A percentile compares a stretch with the other conserved stretches of the same genome.
phyloP scores from a whole-genome alignment of 2,888 invertebrate species.

The Cerastoderma edule region DNA sequence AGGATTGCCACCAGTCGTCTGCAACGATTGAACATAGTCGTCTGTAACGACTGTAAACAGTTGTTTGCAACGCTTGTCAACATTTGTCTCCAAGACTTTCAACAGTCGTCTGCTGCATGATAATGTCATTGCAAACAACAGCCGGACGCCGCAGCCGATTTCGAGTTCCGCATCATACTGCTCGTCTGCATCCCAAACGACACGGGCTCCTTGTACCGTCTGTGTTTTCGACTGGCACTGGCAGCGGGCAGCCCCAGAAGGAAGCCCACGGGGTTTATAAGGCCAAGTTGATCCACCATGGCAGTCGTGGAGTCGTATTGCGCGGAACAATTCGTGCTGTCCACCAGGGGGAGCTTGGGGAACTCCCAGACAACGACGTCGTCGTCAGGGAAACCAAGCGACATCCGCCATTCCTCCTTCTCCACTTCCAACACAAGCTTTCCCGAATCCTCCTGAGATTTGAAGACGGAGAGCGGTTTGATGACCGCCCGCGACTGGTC shows the following conservation, averaged over 20 bases:
- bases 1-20: no score
- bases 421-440: conserved; percentile 34
- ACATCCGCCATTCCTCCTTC: conserved; percentile 39
- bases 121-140: conserved; percentile 15
- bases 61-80: no score
- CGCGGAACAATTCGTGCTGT: conserved; percentile 12
- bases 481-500: conserved; percentile 42
- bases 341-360: conserved; percentile 13
- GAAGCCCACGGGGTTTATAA: conserved; percentile 60
- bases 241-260: conserved; percentile 47
- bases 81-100: no score
- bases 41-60: no score
- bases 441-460: conserved; percentile 38
- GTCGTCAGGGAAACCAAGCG: conserved; percentile 33
- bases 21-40: no score
- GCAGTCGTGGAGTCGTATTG: conserved; percentile 56
- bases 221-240: conserved; percentile 45
- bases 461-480: conserved; percentile 59
- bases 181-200: not conserved
- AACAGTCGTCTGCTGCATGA: not conserved
- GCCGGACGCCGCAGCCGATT: conserved; percentile 18
- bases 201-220: conserved; percentile 38
- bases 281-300: conserved; percentile 58
- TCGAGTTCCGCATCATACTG: not conserved
- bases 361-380: conserved; percentile 37